A percentile compares a stretch with the other conserved stretches of the same genome.
These are phyloP conservation scores for Podiceps cristatus DNA, from an alignment of 2,113 vertebrate species.

Conservation along the genomic window DNA sequence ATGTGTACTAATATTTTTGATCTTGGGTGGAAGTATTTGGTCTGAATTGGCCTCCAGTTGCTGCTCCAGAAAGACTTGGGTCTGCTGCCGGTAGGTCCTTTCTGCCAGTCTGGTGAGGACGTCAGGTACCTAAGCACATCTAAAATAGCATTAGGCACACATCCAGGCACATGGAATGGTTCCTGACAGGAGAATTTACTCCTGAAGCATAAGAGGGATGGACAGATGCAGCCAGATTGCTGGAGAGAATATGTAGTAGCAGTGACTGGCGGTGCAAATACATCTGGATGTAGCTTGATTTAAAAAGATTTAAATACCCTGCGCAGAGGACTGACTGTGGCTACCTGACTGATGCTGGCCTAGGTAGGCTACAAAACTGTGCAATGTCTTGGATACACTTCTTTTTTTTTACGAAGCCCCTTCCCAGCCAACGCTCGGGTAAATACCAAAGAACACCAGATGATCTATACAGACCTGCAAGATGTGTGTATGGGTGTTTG, in stretches of 20 bases:
- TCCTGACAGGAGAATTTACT: not conserved
- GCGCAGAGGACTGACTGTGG: not conserved
- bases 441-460: not conserved
- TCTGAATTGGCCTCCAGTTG: not conserved
- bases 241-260: not conserved
- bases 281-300: not conserved
- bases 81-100: not conserved
- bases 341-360: not conserved
- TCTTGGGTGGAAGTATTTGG: not conserved
- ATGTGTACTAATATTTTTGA: not conserved
- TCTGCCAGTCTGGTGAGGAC: not conserved
- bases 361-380: not conserved
- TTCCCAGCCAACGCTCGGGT: not conserved
- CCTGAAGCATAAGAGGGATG: not conserved
- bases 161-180: not conserved
- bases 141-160: not conserved
- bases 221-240: not conserved
- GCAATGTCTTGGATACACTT: not conserved
- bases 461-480: not conserved
- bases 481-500: rapidly evolving
- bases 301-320: not conserved
- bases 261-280: rapidly evolving
- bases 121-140: too few relatives aligned
- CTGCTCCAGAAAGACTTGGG: not conserved
- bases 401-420: not conserved